These are phyloP conservation scores for Lineus longissimus DNA, from an alignment of 1,140 invertebrate genomes.

Conservation along the genomic window DNA sequence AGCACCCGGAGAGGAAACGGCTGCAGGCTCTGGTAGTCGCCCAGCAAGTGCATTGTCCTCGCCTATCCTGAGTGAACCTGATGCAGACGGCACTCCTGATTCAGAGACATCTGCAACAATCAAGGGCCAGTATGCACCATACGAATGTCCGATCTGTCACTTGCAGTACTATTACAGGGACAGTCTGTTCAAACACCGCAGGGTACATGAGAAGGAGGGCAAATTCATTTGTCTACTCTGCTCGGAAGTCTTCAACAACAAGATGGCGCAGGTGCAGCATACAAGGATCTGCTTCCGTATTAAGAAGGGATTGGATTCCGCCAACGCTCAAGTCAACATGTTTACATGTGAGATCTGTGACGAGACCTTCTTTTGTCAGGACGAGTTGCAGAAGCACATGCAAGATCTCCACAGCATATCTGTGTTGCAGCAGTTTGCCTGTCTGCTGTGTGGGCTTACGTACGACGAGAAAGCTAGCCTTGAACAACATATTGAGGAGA, in stretches of 20 bases:
- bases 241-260: conserved; percentile 7
- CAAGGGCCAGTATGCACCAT: background rate
- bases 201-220: background rate
- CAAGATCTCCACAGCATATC: conserved; percentile 20
- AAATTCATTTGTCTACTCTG: conserved; percentile 12
- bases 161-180: background rate
- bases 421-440: conserved; percentile 23
- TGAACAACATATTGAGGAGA: conserved; percentile 28
- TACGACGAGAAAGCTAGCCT: conserved; percentile 32
- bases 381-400: conserved; percentile 23
- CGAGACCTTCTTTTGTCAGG: conserved; percentile 19
- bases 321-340: conserved; percentile 4
- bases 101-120: background rate
- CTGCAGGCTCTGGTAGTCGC: no score
- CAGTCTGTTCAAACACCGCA: conserved; percentile 5
- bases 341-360: conserved; percentile 25
- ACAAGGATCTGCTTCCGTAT: conserved; percentile 5
- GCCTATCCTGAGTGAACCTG: background rate
- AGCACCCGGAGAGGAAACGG: no score
- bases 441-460: conserved; percentile 42
- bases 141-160: conserved; percentile 5
- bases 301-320: background rate
- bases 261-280: background rate
- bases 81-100: no score
- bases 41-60: background rate